Evolutionary conservation across 2,888 invertebrate species (phyloP).

Genomic region (Thalpophila matura): DNA sequence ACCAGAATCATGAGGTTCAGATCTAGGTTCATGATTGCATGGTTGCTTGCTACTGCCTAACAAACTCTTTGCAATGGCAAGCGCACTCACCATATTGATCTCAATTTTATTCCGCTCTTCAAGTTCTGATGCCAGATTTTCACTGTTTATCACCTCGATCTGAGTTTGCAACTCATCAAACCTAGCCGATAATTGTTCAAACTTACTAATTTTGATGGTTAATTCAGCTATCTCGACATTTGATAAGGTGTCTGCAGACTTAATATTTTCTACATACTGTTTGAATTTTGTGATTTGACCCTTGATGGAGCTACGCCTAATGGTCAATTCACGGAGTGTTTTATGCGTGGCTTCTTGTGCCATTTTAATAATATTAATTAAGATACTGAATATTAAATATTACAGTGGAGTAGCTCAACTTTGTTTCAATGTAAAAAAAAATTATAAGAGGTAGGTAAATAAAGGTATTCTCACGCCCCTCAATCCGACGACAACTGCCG

Average conservation of each 20-base stretch:
- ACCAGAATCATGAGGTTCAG: not conserved
- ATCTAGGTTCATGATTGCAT: not conserved
- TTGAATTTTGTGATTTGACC: too few relatives aligned
- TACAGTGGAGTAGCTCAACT: too few relatives aligned
- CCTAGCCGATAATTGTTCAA: not conserved
- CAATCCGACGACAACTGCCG: constrained; percentile 1
- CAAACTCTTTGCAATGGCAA: not conserved
- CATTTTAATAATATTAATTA: too few relatives aligned
- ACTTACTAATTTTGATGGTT: not conserved
- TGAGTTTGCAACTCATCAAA: not conserved
- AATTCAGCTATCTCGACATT: not conserved
- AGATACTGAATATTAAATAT: too few relatives aligned
- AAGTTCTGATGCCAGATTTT: not conserved
- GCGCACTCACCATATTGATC: not conserved
- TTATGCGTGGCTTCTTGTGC: too few relatives aligned
- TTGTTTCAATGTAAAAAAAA: too few relatives aligned
- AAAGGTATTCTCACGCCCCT: not conserved
- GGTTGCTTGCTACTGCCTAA: not conserved
- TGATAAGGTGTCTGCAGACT: not conserved
- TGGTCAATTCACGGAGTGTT: not conserved
- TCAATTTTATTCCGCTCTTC: not conserved
- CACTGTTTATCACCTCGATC: not conserved
- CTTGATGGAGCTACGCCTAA: not conserved
- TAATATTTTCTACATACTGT: not conserved
- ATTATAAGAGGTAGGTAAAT: too few relatives aligned